These are phyloP conservation scores for Cephalopterus ornatus DNA, from an alignment of 2,113 vertebrate genomes.

Conservation along the genomic window DNA sequence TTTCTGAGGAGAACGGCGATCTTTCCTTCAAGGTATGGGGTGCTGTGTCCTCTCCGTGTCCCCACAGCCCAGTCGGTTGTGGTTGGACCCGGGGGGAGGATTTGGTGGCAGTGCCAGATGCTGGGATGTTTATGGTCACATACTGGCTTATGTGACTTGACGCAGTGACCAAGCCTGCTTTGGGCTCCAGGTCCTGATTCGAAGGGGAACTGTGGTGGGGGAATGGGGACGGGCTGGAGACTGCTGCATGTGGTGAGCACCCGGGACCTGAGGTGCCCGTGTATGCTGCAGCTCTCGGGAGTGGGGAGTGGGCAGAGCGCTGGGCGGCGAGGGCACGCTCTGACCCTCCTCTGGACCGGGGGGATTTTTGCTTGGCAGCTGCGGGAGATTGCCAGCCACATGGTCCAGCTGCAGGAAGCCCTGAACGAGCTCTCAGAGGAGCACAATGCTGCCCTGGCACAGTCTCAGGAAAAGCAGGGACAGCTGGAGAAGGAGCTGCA, in stretches of 20 bases:
- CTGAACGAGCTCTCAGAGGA: slow-evolving; percentile 77
- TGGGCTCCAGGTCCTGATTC: background rate
- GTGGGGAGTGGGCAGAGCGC: background rate
- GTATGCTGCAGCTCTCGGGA: background rate
- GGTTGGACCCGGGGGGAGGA: background rate
- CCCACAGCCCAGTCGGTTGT: background rate
- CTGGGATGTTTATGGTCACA: background rate
- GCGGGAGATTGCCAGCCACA: slow-evolving; percentile 76
- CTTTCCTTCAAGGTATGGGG: slow-evolving; percentile 81
- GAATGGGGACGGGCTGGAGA: background rate
- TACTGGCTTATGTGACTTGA: background rate
- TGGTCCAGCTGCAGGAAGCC: slow-evolving; percentile 77
- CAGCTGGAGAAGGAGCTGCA: slow-evolving; percentile 77
- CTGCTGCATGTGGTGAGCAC: background rate
- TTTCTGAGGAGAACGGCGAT: slow-evolving; percentile 84
- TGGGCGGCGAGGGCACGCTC: rapidly evolving
- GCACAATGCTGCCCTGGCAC: slow-evolving; percentile 69
- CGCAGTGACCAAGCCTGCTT: background rate
- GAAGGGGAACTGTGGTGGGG: rapidly evolving
- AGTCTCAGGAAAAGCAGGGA: slow-evolving; percentile 66
- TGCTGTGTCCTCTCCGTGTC: rapidly evolving
- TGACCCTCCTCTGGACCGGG: background rate
- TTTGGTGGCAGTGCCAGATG: rapidly evolving
- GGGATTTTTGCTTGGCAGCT: slow-evolving; percentile 65
- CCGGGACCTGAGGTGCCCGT: background rate